A percentile compares a stretch with the other conserved stretches of the same genome.
These are phyloP conservation scores for Pelobates fuscus DNA, from an alignment of 2,113 vertebrate genomes.

Conservation along the genomic window DNA sequence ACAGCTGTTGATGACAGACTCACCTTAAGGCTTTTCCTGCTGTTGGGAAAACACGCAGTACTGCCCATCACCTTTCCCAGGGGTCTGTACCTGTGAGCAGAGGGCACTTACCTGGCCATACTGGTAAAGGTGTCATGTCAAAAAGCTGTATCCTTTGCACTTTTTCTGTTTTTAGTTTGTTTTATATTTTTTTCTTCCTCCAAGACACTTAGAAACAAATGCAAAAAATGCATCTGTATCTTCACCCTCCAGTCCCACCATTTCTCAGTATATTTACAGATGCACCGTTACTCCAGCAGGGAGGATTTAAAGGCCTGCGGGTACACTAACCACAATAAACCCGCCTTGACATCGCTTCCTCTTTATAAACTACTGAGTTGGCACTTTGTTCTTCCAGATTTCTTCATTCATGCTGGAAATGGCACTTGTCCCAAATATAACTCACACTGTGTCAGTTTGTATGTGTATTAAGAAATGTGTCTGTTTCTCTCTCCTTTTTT, in stretches of 20 bases:
- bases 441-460: background rate
- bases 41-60: background rate
- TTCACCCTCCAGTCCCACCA: no score
- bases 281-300: no score
- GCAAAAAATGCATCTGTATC: no score
- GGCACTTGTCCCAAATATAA: constrained; percentile 27
- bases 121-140: background rate
- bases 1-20: constrained; percentile 46
- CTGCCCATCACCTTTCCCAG: constrained; percentile 14
- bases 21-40: constrained; percentile 40
- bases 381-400: constrained; percentile 54
- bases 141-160: background rate
- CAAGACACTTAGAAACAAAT: no score
- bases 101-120: background rate
- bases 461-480: no score
- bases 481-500: no score
- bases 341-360: constrained; percentile 23
- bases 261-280: no score
- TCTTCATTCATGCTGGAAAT: constrained; percentile 53
- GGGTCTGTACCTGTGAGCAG: background rate
- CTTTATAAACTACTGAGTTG: constrained; percentile 52
- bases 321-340: constrained; percentile 32
- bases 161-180: no score
- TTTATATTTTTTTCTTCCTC: no score
- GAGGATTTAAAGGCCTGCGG: background rate